Conservation (phyloP, 2,797 vertebrate species). For the Nannoperca obscura region DNA sequence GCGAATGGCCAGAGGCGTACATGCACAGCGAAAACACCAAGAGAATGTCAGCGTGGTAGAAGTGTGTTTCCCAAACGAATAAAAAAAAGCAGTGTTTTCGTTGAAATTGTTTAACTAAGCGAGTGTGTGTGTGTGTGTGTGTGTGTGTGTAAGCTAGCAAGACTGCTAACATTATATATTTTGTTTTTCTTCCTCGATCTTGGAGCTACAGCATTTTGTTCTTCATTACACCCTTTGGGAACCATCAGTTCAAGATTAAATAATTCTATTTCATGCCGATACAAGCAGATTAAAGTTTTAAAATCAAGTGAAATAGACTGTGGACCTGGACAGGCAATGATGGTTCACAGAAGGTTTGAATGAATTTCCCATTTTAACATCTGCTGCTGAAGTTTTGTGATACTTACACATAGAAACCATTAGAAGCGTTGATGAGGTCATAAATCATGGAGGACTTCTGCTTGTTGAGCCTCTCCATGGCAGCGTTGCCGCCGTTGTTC, state of each 20-base stretch:
- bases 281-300: neutral
- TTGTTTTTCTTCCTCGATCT: neutral
- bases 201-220: neutral
- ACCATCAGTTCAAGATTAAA: neutral
- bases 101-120: too few species aligned
- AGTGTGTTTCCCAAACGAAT: too few species aligned
- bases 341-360: neutral
- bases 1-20: too few species aligned
- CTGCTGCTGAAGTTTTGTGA: neutral
- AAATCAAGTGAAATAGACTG: neutral
- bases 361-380: neutral
- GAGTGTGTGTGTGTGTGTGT: too few species aligned
- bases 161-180: too few species aligned
- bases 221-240: neutral
- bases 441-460: slow-evolving; percentile 93
- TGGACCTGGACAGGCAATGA: neutral
- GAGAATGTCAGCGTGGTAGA: too few species aligned
- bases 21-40: too few species aligned
- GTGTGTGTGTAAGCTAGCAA: neutral
- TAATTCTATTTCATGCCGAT: neutral
- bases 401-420: slow-evolving; percentile 94
- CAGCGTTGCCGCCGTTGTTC: slow-evolving; percentile 89
- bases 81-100: too few species aligned
- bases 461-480: slow-evolving; percentile 92
- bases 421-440: slow-evolving; percentile 90